These are phyloP conservation scores for Odontomachus brunneus DNA, from an alignment of 1,140 invertebrate genomes.

Conservation along the genomic window DNA sequence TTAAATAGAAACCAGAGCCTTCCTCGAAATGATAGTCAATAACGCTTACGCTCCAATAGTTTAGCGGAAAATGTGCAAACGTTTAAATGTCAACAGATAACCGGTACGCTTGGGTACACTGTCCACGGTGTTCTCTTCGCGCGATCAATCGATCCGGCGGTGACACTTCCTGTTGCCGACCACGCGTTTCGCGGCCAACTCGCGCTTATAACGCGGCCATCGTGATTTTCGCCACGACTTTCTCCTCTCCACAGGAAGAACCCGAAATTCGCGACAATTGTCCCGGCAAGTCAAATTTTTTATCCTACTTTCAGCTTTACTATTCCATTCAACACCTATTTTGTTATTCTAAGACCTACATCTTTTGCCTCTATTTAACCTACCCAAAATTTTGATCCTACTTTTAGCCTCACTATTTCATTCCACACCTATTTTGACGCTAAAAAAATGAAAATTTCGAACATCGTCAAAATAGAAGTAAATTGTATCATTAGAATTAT, in stretches of 20 bases:
- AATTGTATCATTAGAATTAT: too few relatives aligned
- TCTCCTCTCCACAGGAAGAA: neutral
- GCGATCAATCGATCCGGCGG: conserved; percentile 25
- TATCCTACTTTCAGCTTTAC: too few relatives aligned
- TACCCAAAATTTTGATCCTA: too few relatives aligned
- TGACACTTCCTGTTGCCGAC: conserved; percentile 3
- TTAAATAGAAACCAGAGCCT: conserved; percentile 52
- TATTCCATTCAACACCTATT: too few relatives aligned
- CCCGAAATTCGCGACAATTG: neutral
- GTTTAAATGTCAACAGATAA: conserved; percentile 55
- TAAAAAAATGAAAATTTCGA: too few relatives aligned
- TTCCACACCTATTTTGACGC: too few relatives aligned
- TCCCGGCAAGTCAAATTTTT: too few relatives aligned
- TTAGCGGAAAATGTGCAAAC: conserved; percentile 62
- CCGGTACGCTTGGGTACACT: conserved; percentile 32
- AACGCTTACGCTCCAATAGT: conserved; percentile 49
- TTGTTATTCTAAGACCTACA: too few relatives aligned
- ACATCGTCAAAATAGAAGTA: too few relatives aligned
- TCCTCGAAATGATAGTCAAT: conserved; percentile 51
- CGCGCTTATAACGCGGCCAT: neutral
- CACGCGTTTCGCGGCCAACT: neutral
- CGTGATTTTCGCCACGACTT: neutral
- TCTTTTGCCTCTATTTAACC: too few relatives aligned
- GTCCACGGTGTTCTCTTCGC: neutral
- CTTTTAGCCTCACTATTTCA: too few relatives aligned